phyloP scores from a whole-genome alignment of 1,140 invertebrate species.

The Meloidogyne floridensis region DNA sequence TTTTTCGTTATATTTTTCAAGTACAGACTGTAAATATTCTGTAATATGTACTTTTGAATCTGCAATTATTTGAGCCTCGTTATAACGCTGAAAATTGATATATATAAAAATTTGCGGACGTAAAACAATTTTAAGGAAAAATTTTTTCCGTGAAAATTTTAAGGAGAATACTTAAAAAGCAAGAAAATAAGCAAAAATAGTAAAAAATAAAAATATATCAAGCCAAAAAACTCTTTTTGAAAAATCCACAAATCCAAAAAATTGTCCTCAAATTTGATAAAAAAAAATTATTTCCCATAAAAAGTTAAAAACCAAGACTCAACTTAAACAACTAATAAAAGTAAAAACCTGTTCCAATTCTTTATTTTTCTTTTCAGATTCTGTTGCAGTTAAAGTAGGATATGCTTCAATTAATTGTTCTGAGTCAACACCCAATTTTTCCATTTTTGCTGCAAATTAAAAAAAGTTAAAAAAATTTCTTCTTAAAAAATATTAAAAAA shows the following conservation, averaged over 20 bases:
- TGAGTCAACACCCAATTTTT: background rate
- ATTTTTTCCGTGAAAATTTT: no score
- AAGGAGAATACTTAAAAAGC: no score
- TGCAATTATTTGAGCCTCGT: slow-evolving; percentile 24
- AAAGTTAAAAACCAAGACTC: no score
- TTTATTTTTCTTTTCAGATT: slow-evolving; percentile 17
- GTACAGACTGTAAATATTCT: slow-evolving; percentile 32
- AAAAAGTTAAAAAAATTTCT: background rate
- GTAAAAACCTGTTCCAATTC: slow-evolving; percentile 15
- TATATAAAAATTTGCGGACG: background rate
- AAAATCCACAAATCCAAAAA: background rate
- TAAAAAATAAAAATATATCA: background rate
- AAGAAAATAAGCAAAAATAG: background rate
- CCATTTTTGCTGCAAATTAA: background rate
- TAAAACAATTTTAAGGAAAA: no score
- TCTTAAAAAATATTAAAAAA: slow-evolving; percentile 8
- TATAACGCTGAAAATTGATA: slow-evolving; percentile 31
- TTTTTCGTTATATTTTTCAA: slow-evolving; percentile 41
- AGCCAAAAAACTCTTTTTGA: background rate
- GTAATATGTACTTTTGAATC: slow-evolving; percentile 35
- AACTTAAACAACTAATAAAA: no score
- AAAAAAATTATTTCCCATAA: no score
- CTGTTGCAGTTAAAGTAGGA: background rate
- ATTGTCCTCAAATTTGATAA: no score
- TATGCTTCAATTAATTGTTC: background rate